Evolutionary conservation across 2,888 invertebrate species (phyloP), one percentile per base, ranked within the genome.

Genomic region (Molanna angustata): DNA sequence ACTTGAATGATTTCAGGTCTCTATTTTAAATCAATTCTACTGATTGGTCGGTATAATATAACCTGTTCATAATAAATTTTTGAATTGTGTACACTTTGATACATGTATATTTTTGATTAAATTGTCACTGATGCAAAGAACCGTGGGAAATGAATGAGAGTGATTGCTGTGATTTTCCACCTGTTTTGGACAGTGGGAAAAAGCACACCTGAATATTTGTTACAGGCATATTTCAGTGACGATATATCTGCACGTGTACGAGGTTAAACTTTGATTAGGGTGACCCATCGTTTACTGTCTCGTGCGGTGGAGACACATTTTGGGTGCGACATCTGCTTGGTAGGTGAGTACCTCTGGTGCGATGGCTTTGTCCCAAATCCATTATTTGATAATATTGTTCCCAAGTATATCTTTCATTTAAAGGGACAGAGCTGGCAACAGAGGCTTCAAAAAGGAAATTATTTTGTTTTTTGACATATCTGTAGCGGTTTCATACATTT

Each of bases 301-400:
- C 44, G 50, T 41, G 44, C 27, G 31, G 37, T 27, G 31, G 33
- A 19, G 49, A 46, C 33, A 19, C 22, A 20, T 16, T 16, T n/a
- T 31, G 43, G 33, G 37, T 22, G 52, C 44, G 48, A 27, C 40
- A 47, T 45, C 47, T 22, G 41, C 27, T 49, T 47, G 55, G 60
- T 60, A 55, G 60, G 60, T 60, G 60, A 60, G 60, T 60, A 57
- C 58, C 49, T 53, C 49, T 55, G 45, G 49, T 58, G 58, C 50
- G 43, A 35, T 50, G 52, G 57, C 50, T 58, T 54, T 59, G 59
- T 49, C 56, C 46, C 49, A 16, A 18, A 32, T 19, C 49, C 19
- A 16, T 49, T 3, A 33, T n/a, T n/a, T n/a, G n/a, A n/a, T n/a
- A 32, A 50, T 39, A 39, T 41, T 32, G 6, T 17, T 13, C 13